Evolutionary conservation across 2,797 vertebrate genomes (phyloP).

Genomic region (Perodicticus potto): DNA sequence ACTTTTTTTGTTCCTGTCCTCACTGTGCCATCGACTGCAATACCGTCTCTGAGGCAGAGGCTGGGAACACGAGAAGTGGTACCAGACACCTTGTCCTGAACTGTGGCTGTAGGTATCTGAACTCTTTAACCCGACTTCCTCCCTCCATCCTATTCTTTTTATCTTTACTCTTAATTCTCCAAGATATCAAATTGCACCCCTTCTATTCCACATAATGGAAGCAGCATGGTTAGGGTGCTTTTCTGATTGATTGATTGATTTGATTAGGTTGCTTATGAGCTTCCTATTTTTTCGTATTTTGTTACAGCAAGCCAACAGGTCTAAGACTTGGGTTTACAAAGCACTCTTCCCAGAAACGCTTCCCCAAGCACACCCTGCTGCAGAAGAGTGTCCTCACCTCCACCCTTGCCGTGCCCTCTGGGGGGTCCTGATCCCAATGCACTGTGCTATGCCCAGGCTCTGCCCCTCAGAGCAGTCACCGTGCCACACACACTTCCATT

Average conservation of each 20-base stretch:
- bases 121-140: fast-evolving
- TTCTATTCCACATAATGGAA: not conserved
- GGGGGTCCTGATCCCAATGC: not conserved
- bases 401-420: fast-evolving
- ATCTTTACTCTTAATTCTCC: not conserved
- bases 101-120: too few species aligned
- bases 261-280: not conserved
- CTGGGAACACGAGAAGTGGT: not conserved
- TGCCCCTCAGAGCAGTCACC: fast-evolving
- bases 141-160: not conserved
- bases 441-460: not conserved
- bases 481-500: fast-evolving
- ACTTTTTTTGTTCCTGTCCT: not conserved
- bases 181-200: fast-evolving
- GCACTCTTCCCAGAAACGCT: not conserved
- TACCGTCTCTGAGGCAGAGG: not conserved
- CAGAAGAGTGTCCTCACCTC: not conserved
- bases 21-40: fast-evolving
- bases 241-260: not conserved
- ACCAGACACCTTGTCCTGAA: not conserved
- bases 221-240: not conserved
- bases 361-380: not conserved
- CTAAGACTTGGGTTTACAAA: not conserved
- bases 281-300: not conserved
- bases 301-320: not conserved